Evolutionary conservation across 37 sponge, comb jelly and placozoan genomes (phyloP).

Genomic region (Cliona cf. orientalis): DNA sequence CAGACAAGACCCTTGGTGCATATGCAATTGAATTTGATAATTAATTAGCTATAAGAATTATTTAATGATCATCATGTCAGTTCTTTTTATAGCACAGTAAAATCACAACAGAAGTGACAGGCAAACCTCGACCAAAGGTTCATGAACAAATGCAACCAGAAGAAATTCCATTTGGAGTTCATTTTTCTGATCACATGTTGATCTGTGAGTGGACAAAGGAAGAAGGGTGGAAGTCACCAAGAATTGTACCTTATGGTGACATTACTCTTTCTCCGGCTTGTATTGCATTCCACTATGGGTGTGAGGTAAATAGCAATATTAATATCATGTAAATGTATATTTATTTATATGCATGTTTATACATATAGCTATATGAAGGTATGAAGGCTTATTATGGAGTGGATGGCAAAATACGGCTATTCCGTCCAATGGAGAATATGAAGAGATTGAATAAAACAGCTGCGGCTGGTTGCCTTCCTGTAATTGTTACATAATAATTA

Average conservation of each 20-base stretch:
- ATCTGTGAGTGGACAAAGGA: slow-evolving; percentile 66
- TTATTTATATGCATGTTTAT: too few relatives aligned
- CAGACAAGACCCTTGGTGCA: too few relatives aligned
- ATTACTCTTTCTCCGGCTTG: slow-evolving; percentile 81
- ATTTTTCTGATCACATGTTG: slow-evolving; percentile 97
- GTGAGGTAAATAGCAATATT: too few relatives aligned
- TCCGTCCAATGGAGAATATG: slow-evolving; percentile 96
- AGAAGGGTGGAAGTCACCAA: slow-evolving; percentile 88
- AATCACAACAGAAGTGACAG: too few relatives aligned
- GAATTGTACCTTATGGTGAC: slow-evolving; percentile 80
- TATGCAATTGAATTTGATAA: too few relatives aligned
- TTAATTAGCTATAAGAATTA: too few relatives aligned
- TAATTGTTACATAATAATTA: too few relatives aligned
- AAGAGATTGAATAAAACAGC: slow-evolving; percentile 86
- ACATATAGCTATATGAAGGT: slow-evolving; percentile 98
- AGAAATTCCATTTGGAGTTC: slow-evolving; percentile 75
- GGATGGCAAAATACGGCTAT: slow-evolving; percentile 91
- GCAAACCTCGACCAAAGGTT: slow-evolving; percentile 39
- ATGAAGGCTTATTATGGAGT: slow-evolving; percentile 93
- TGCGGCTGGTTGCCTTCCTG: slow-evolving; percentile 74
- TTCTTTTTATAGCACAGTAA: too few relatives aligned
- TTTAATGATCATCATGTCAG: too few relatives aligned
- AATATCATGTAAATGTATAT: too few relatives aligned
- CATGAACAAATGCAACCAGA: slow-evolving; percentile 22
- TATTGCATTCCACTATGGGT: slow-evolving; percentile 85